phyloP scores from a whole-genome alignment of 2,113 vertebrate species.

The Cynocephalus volans region DNA sequence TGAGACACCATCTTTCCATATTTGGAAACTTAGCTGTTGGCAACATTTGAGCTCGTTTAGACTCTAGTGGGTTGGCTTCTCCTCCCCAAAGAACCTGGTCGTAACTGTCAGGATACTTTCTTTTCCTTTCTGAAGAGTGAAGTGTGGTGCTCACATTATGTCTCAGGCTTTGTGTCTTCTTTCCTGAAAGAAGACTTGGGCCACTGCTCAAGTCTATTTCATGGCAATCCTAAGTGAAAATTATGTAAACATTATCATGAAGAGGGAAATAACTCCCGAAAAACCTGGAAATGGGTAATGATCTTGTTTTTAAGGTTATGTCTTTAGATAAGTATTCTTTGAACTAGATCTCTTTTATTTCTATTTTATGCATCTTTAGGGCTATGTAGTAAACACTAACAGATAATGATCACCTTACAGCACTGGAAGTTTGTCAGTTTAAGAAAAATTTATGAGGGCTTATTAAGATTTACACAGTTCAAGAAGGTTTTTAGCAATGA shows the following conservation, averaged over 20 bases:
- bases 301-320: not conserved
- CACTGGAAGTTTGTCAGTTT: not conserved
- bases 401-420: not conserved
- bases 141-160: not conserved
- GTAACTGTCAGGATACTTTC: accelerated
- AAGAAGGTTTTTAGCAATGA: not conserved
- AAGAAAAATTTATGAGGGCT: not conserved
- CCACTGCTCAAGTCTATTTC: not conserved
- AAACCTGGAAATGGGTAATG: not conserved
- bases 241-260: not conserved
- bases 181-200: not conserved
- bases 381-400: not conserved
- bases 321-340: not conserved
- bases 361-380: not conserved
- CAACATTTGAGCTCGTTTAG: not conserved
- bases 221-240: not conserved
- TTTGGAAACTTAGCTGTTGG: constrained; percentile 59
- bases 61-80: not conserved
- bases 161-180: not conserved
- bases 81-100: not conserved
- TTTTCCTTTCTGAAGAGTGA: not conserved
- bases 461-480: not conserved
- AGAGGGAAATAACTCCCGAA: not conserved
- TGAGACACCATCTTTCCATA: not conserved
- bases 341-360: not conserved